These are phyloP conservation scores for Toxotes chatareus DNA, from an alignment of 2,113 vertebrate species.

Conservation along the genomic window DNA sequence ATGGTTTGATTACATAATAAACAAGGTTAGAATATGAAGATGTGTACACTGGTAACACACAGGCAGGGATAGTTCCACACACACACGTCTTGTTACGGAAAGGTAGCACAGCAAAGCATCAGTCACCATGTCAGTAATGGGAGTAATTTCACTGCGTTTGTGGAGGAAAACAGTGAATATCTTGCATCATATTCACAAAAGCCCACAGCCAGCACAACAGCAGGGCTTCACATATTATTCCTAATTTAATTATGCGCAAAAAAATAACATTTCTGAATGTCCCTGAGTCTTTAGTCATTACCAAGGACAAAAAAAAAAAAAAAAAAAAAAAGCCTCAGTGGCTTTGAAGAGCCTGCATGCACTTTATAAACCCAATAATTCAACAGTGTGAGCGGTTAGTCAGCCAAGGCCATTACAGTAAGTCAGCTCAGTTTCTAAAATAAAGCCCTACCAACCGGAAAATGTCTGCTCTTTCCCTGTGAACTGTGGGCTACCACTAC, in stretches of 20 bases:
- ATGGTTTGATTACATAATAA: not conserved
- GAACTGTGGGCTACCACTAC: not conserved
- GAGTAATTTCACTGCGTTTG: not conserved
- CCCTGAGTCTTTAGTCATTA: conserved; percentile 45
- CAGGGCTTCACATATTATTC: conserved; percentile 15
- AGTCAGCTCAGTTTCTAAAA: conserved; percentile 22
- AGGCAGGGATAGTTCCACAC: too few species aligned
- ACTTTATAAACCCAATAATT: conserved; percentile 42
- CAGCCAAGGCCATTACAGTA: conserved; percentile 26
- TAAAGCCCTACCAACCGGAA: not conserved
- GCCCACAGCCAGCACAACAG: not conserved
- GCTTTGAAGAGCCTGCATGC: conserved; percentile 24
- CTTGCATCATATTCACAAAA: not conserved
- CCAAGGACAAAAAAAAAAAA: conserved; percentile 34
- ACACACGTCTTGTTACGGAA: too few species aligned
- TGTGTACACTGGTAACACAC: too few species aligned
- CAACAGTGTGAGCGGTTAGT: conserved; percentile 42
- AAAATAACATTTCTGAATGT: not conserved
- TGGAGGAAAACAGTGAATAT: not conserved
- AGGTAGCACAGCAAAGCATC: not conserved
- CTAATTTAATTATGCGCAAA: conserved; percentile 24
- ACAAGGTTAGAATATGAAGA: not conserved
- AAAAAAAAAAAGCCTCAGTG: conserved; percentile 18
- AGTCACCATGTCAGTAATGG: not conserved
- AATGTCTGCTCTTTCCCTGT: not conserved